Percentiles rank a stretch among this genome's conserved stretches.
phyloP scores from a whole-genome alignment of 2,113 vertebrate genomes.

The Peromyscus maniculatus region DNA sequence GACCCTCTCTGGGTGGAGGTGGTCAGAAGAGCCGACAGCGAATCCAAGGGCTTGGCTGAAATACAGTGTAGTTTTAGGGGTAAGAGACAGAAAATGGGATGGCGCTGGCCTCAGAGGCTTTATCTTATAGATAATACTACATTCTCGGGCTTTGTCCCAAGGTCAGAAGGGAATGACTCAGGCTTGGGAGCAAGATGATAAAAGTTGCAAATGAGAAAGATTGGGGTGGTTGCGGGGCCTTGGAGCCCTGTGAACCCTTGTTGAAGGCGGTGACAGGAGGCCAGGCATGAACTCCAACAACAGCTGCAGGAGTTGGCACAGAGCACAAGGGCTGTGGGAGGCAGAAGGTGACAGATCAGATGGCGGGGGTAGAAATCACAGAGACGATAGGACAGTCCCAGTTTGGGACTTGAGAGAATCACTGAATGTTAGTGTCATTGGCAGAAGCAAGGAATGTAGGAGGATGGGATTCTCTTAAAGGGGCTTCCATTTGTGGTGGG shows the following conservation, averaged over 20 bases:
- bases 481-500: not conserved
- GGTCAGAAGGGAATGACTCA: not conserved
- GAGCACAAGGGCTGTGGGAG: not conserved
- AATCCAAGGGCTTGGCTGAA: not conserved
- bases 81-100: not conserved
- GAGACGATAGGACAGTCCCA: not conserved
- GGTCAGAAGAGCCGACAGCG: not conserved
- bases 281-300: not conserved
- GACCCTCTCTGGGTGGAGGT: not conserved
- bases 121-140: not conserved
- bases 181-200: not conserved
- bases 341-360: not conserved
- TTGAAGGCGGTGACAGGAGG: not conserved
- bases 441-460: not conserved
- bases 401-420: not conserved
- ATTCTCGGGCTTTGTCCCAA: not conserved
- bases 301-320: not conserved
- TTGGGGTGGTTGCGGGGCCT: not conserved
- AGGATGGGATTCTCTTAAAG: not conserved
- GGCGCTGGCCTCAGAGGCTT: not conserved
- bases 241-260: not conserved
- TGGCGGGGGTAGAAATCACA: not conserved
- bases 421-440: not conserved
- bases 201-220: not conserved
- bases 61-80: accelerated